Evolutionary conservation across 2,797 vertebrate genomes (phyloP).

Genomic region (Serranus cabrilla): DNA sequence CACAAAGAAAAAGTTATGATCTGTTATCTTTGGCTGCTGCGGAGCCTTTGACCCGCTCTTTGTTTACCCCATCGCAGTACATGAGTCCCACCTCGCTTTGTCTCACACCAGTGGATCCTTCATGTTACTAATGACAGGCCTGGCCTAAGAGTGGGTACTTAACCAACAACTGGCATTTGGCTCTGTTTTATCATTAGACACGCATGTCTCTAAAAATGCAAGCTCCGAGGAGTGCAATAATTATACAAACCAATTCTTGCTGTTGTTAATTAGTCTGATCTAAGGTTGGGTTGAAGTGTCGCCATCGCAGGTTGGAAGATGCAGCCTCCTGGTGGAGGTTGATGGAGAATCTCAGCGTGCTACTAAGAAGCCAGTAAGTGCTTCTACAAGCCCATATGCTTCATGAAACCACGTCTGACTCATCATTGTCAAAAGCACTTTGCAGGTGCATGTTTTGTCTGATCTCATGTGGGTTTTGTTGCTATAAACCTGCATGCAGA

Average conservation of each 20-base stretch:
- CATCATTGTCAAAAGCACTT: slow-evolving; percentile 68
- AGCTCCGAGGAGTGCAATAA: slow-evolving; percentile 81
- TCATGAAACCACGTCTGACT: slow-evolving; percentile 60
- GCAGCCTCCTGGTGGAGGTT: slow-evolving; percentile 64
- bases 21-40: slow-evolving; percentile 62
- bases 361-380: slow-evolving; percentile 58
- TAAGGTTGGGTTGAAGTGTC: slow-evolving; percentile 61
- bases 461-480: slow-evolving; percentile 45
- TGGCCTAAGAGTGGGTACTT: slow-evolving; percentile 75
- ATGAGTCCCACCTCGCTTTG: slow-evolving; percentile 64
- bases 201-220: slow-evolving; percentile 78
- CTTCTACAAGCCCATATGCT: slow-evolving; percentile 67
- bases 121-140: slow-evolving; percentile 76
- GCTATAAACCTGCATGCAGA: slow-evolving; percentile 33
- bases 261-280: slow-evolving; percentile 83
- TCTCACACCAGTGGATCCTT: slow-evolving; percentile 74
- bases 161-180: slow-evolving; percentile 81
- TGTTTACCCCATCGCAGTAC: slow-evolving; percentile 78
- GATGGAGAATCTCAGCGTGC: slow-evolving; percentile 77
- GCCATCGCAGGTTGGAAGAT: slow-evolving; percentile 64
- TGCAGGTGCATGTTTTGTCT: slow-evolving; percentile 64
- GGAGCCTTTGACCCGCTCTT: slow-evolving; percentile 76
- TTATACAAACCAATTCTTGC: slow-evolving; percentile 78
- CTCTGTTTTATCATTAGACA: slow-evolving; percentile 84
- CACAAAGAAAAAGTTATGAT: slow-evolving; percentile 65